These are phyloP conservation scores for Dryas iulia DNA, from an alignment of 1,140 invertebrate species.

Conservation along the genomic window DNA sequence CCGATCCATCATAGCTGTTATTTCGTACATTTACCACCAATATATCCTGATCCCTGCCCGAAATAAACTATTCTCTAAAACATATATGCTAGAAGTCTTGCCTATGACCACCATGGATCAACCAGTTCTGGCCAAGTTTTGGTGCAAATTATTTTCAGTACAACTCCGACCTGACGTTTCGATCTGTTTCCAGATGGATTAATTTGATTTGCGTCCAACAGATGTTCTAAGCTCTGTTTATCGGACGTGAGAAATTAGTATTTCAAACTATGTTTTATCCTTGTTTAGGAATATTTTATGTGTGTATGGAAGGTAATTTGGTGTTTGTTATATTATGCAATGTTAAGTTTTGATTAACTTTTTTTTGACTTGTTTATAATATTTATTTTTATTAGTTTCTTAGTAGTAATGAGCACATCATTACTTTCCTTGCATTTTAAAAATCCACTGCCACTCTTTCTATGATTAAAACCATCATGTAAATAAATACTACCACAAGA, in stretches of 20 bases:
- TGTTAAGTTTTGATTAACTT: no score
- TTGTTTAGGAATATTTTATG: conserved; percentile 2
- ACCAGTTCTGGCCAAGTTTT: conserved; percentile 42
- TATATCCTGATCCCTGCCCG: conserved; percentile 37
- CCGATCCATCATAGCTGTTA: conserved; percentile 71
- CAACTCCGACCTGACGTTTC: conserved; percentile 73
- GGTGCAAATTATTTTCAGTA: conserved; percentile 75
- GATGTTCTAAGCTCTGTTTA: conserved; percentile 62
- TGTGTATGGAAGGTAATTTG: background rate
- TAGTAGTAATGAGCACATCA: no score
- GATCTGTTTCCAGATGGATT: conserved; percentile 77
- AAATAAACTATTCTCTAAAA: conserved; percentile 13
- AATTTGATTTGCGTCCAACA: conserved; percentile 75
- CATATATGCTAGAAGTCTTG: conserved; percentile 14
- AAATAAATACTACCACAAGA: no score
- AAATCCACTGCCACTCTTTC: no score
- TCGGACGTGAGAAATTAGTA: conserved; percentile 51
- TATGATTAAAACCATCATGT: no score
- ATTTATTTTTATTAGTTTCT: no score
- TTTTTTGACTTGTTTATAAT: no score
- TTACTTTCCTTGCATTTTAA: no score
- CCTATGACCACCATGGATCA: conserved; percentile 33
- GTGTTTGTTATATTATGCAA: background rate
- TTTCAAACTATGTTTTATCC: conserved; percentile 12
- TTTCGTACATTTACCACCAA: conserved; percentile 50